A percentile compares a stretch with the other conserved stretches of the same genome.
These are phyloP conservation scores for Loriculus beryllinus DNA, from an alignment of 2,797 vertebrate genomes.

Conservation along the genomic window DNA sequence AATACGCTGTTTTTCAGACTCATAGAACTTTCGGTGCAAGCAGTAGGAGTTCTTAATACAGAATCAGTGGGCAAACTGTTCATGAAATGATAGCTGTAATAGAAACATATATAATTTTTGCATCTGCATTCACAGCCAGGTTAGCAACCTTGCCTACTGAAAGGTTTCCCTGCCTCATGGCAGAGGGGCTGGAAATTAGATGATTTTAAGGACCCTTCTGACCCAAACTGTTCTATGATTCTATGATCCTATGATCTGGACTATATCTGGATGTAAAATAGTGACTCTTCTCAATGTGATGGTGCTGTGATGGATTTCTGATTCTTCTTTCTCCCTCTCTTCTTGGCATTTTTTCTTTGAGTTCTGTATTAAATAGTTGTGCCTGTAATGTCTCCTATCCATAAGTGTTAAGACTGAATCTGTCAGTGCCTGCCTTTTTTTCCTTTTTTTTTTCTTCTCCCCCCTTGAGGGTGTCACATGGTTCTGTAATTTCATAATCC, in stretches of 20 bases:
- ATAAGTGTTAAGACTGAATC: not conserved
- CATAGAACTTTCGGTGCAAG: not conserved
- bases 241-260: not conserved
- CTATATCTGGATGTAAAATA: not conserved
- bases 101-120: not conserved
- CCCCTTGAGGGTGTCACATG: rapidly evolving
- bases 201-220: not conserved
- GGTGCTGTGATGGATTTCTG: not conserved
- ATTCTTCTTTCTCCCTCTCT: not conserved
- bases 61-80: not conserved
- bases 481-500: not conserved
- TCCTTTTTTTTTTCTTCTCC: not conserved
- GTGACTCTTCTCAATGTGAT: not conserved
- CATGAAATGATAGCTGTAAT: not conserved
- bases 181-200: not conserved
- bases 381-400: not conserved
- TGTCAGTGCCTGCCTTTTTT: not conserved
- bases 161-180: not conserved
- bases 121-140: not conserved
- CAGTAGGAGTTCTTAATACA: not conserved
- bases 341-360: not conserved
- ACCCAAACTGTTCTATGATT: not conserved
- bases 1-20: not conserved
- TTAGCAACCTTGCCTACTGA: not conserved
- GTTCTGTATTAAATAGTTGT: not conserved